Evolutionary conservation across 1,140 invertebrate genomes (phyloP), one percentile per base, ranked within the genome.

Genomic region (Heliconius eleuchia): DNA sequence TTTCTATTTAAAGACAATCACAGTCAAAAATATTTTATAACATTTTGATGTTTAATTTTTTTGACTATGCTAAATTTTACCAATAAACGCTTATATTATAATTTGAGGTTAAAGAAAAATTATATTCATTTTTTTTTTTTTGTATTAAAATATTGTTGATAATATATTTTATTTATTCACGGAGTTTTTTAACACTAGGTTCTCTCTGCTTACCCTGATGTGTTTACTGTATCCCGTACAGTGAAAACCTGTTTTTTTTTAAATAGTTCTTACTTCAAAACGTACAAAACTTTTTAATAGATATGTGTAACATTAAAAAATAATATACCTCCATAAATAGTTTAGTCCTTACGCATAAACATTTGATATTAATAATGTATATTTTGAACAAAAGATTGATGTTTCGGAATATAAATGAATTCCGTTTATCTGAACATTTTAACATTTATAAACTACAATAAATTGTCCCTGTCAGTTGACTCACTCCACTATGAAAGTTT

Each of bases 401-500:
- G 70, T 77, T 71, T 77, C 46, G n/a, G n/a, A 50, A 77, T 77
- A 71, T 77, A 77, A 77, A 77, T 77, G 76, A 77, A 77, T 77
- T 72, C 52, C 50, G 76, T 77, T 70, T 42, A 46, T 80, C 84
- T 88, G 88, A 83, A 89, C 89, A 85, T 89, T 88, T 23, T 72
- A 66, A 92, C 89, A 90, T 86, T 87, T 88, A 87, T 90, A 87
- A 90, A 85, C 86, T 79, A 85, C 86, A 91, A 87, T 88, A 84
- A 84, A 88, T 89, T 90, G 86, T 87, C 85, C 85, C 60, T 81
- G 80, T 81, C 80, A 81, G 85, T 89, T 91, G 89, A 91, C 89
- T 90, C 89, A 91, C 83, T 88, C 84, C 83, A 85, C 86, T 87
- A 89, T 89, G 87, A 86, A 91, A 90, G 88, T 89, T 88, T 88